Evolutionary conservation across 2,888 invertebrate genomes (phyloP), one percentile per base, ranked within the genome.

Genomic region (Azorinus chamasolen): DNA sequence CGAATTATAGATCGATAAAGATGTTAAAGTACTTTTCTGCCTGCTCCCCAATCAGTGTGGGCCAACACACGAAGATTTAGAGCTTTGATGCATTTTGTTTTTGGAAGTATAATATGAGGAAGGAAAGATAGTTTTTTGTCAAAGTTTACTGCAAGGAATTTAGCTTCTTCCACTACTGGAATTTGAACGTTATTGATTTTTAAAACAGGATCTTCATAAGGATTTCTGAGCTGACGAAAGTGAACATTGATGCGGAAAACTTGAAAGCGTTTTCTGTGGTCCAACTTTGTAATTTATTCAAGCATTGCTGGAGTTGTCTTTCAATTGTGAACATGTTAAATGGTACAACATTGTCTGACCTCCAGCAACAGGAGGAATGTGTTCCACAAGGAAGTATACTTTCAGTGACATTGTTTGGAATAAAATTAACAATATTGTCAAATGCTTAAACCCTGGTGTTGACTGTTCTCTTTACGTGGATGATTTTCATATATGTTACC

Each of bases 101-200:
- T 62, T 0, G 74, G 37, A 39, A 48, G 25, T 37, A 63, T 59
- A 14, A 78, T 70, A 22, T 79, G 76, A 1, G 72, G 69, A 32
- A 62, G 54, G 55, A 72, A 75, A 25, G 61, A 54, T 8, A 79
- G 55, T 43, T 68, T 79, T 12, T 32, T 58, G 41, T 82, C 82
- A 69, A 82, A 79, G 16, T 65, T 51, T 12, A 76, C 20, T 0
- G 79, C 82, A 1, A 71, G 39, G 48, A 72, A 75, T 58, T 75
- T 82, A 12, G 48, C 37, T 43, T 75, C 59, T 3, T 41, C 22
- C 1, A 79, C 73, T 3, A 73, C 66, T 22, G 65, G 48, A 12
- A 76, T 58, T 22, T 4, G 53, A 20, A 53, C 24, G 4, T 51
- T 57, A 39, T 64, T 41, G 5, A 75, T 16, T 1, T 1, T 20